Conservation (phyloP, 2,113 vertebrate genomes). For the Brienomyrus longianalis region DNA sequence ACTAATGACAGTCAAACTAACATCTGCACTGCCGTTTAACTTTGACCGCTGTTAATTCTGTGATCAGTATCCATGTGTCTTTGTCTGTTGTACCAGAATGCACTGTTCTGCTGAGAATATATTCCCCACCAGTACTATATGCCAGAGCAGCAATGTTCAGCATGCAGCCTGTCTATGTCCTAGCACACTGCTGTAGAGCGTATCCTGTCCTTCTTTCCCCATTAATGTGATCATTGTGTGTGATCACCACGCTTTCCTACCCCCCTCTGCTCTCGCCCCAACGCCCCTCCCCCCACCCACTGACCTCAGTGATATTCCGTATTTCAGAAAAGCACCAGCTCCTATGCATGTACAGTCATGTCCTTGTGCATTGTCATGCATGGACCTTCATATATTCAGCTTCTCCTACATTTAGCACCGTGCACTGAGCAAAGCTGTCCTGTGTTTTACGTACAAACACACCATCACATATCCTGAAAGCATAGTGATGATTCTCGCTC, state of each 20-base stretch:
- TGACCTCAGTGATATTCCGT: conserved; percentile 32
- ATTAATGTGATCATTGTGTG: conserved; percentile 53
- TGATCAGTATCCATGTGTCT: conserved; percentile 42
- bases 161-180: conserved; percentile 20
- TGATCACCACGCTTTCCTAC: conserved; percentile 52
- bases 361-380: conserved; percentile 28
- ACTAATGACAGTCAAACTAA: neutral
- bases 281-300: conserved; percentile 23
- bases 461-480: neutral
- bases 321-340: conserved; percentile 46
- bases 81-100: neutral
- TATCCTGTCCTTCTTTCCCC: conserved; percentile 54
- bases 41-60: neutral
- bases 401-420: conserved; percentile 41
- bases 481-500: neutral
- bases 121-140: conserved; percentile 15
- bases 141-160: neutral
- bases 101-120: neutral
- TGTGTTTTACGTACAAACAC: conserved; percentile 13
- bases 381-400: conserved; percentile 43
- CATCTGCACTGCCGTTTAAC: conserved; percentile 28
- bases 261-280: conserved; percentile 39
- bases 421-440: conserved; percentile 41
- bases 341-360: conserved; percentile 38
- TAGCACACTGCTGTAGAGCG: conserved; percentile 48